Evolutionary conservation across 2,888 invertebrate species (phyloP).

Genomic region (Aquatica leii): DNA sequence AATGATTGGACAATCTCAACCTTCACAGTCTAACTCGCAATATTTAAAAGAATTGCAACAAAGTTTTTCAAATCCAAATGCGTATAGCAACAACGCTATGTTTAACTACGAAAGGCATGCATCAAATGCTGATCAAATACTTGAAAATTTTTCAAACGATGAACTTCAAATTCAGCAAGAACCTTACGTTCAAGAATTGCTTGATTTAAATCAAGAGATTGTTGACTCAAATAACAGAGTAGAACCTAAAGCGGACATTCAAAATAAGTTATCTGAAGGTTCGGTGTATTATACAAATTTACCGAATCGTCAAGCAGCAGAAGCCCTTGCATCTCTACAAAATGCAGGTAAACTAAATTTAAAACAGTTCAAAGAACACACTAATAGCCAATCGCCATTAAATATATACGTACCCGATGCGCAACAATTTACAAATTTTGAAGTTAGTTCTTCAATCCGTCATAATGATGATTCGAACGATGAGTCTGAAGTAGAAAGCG

Average conservation of each 20-base stretch:
- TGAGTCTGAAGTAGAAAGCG: conserved; percentile 27
- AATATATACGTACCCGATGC: conserved; percentile 64
- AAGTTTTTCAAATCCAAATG: conserved; percentile 14
- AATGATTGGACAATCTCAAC: conserved; percentile 46
- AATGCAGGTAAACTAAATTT: conserved; percentile 64
- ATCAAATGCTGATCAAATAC: conserved; percentile 33
- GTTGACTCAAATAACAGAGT: conserved; percentile 4
- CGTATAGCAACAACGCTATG: conserved; percentile 56
- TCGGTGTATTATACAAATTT: conserved; percentile 65
- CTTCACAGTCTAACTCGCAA: background rate
- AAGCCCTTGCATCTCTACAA: conserved; percentile 67
- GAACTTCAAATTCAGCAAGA: background rate
- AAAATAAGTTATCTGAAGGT: background rate
- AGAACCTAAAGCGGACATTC: conserved; percentile 5
- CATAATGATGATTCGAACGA: conserved; percentile 36
- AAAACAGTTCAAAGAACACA: conserved; percentile 54
- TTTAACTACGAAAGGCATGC: conserved; percentile 62
- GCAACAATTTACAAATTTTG: conserved; percentile 38
- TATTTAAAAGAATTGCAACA: conserved; percentile 5
- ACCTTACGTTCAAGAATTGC: conserved; percentile 26
- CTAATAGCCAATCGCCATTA: conserved; percentile 61
- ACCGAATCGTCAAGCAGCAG: conserved; percentile 70
- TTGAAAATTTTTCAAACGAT: background rate
- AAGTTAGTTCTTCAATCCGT: conserved; percentile 4
- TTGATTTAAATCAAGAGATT: conserved; percentile 17